phyloP scores from a whole-genome alignment of 1,140 invertebrate species.

The Nasonia giraulti region DNA sequence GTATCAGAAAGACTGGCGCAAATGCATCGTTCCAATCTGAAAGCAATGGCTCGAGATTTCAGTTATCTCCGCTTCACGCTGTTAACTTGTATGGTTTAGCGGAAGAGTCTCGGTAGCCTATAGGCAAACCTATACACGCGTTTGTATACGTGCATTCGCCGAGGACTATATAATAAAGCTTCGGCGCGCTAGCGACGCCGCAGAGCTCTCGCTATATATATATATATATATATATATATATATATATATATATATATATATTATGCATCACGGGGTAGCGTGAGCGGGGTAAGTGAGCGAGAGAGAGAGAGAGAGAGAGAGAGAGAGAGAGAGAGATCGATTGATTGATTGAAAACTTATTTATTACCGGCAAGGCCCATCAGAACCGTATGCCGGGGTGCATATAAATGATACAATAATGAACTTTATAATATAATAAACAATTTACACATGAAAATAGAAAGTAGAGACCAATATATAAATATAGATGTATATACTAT shows the following conservation, averaged over 20 bases:
- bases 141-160: neutral
- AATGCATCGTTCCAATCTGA: neutral
- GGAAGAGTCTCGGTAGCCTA: neutral
- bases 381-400: too few relatives aligned
- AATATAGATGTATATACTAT: too few relatives aligned
- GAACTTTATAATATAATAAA: too few relatives aligned
- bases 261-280: neutral
- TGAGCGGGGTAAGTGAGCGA: neutral
- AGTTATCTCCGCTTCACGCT: neutral
- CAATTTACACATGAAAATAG: too few relatives aligned
- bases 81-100: slow-evolving; percentile 15
- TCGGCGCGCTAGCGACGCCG: neutral
- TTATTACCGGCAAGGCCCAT: too few relatives aligned
- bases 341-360: too few relatives aligned
- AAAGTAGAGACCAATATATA: too few relatives aligned
- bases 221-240: too few relatives aligned
- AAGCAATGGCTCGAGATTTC: slow-evolving; percentile 5
- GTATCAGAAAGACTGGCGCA: neutral
- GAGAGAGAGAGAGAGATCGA: too few relatives aligned
- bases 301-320: neutral
- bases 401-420: too few relatives aligned
- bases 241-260: neutral
- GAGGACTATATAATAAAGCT: neutral
- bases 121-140: neutral
- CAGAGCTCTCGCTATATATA: neutral